phyloP scores from a whole-genome alignment of 2,888 invertebrate genomes.

The Drosophila limbata region DNA sequence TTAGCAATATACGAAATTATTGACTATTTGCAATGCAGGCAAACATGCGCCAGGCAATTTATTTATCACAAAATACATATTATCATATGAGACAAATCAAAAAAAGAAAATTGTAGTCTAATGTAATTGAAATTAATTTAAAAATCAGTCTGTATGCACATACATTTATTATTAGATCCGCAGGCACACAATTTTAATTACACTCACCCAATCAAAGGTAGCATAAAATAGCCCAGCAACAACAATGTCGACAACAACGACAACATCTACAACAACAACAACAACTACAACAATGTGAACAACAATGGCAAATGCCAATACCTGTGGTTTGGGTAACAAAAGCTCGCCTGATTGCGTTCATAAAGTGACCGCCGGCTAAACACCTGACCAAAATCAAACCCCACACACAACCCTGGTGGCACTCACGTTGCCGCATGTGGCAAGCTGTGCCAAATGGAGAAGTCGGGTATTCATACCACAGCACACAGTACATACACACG shows the following conservation, averaged over 20 bases:
- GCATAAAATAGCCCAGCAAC: conserved; percentile 37
- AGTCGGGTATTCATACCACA: conserved; percentile 12
- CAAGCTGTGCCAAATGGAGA: background rate
- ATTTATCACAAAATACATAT: conserved; percentile 7
- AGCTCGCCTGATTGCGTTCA: conserved; percentile 69
- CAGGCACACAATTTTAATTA: conserved; percentile 72
- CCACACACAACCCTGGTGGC: background rate
- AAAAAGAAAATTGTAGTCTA: conserved; percentile 10
- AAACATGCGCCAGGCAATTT: conserved; percentile 62
- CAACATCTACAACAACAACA: conserved; percentile 12
- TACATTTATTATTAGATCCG: conserved; percentile 62
- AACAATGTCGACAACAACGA: conserved; percentile 12
- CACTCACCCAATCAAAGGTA: conserved; percentile 61
- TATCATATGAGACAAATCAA: conserved; percentile 10
- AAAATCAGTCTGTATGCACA: conserved; percentile 41
- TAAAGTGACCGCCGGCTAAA: conserved; percentile 65
- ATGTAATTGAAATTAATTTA: conserved; percentile 58
- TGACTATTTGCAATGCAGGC: conserved; percentile 43
- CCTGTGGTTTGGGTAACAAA: conserved; percentile 59
- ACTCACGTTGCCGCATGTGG: conserved; percentile 2
- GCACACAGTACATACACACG: conserved; percentile 11
- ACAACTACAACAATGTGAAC: conserved; percentile 15
- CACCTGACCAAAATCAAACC: conserved; percentile 66
- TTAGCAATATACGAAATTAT: conserved; percentile 20
- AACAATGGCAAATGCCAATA: conserved; percentile 43